Base-by-base conservation (phyloP, 1,140 invertebrate genomes). In the Pinna nobilis region DNA sequence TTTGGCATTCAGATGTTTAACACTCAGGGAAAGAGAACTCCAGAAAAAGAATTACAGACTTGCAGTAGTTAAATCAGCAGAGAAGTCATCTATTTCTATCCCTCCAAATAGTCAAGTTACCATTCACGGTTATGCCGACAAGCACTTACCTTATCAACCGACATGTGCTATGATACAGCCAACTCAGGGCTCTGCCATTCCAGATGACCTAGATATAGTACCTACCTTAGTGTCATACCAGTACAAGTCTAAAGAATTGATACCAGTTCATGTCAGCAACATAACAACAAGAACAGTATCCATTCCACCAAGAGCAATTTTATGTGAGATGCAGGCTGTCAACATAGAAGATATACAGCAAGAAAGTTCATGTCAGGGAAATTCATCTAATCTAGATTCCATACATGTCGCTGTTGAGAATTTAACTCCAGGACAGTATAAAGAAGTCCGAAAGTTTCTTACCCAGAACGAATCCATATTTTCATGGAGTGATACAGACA, bases 241-340 rank as follows among this genome's bases (percentile, higher is more conserved):
- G 5, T 68, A 66, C 30, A 33, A 53, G 28, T 41, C 53, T 20
- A 66, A 60, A 25, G n/a, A 20, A 6, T 23, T 44, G 35, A 13
- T 76, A 3, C 32, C 50, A 33, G 63, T 71, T 28, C 60, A 60
- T 51, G 30, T 71, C 9, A 60, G 67, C 6, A 72, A 79, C 41
- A 13, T 70, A 3, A 69, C 69, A 11, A 67, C 57, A 35, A 68
- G 60, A 49, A 53, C 63, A 28, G 23, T 79, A 23, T 25, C 30
- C 9, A 61, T 79, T 41, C 5, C 60, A 20, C 68, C 68, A 25
- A 61, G 51, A 64, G 57, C 69, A 15, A 59, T 73, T 2, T n/a
- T 75, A 47, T 71, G 64, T 72, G 73, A 79, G 23, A 23, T 76
- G 2, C 69, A 76, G 23, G 69, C 74, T n/a, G 77, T 78, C 2